A percentile compares a stretch with the other conserved stretches of the same genome.
These are phyloP conservation scores for Danio rerio DNA, from an alignment of 2,113 vertebrate genomes.

Conservation along the genomic window DNA sequence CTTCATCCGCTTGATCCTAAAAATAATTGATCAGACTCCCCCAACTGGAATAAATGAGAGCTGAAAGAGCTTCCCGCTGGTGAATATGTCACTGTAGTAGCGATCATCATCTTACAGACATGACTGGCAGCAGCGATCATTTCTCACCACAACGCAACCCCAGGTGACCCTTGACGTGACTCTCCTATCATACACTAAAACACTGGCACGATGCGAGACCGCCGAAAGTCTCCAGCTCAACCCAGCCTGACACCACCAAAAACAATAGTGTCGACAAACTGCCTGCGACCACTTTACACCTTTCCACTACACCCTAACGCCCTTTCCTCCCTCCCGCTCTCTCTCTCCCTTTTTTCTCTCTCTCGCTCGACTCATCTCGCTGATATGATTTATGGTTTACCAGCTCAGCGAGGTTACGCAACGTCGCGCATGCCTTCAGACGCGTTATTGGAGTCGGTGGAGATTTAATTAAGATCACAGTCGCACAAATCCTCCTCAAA, in stretches of 20 bases:
- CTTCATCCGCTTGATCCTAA: not conserved
- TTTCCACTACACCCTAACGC: conserved; percentile 1
- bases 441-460: conserved; percentile 88
- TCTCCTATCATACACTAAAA: not conserved
- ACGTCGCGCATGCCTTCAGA: conserved; percentile 86
- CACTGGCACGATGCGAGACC: not conserved
- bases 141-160: conserved; percentile 2
- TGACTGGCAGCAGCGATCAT: not conserved
- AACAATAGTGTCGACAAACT: conserved; percentile 14
- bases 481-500: conserved; percentile 92
- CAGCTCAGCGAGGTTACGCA: conserved; percentile 85
- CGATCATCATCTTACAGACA: not conserved
- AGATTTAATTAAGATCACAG: conserved; percentile 99
- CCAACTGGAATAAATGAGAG: not conserved
- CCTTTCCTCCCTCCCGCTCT: not conserved
- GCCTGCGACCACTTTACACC: not conserved
- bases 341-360: not conserved
- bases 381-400: conserved; percentile 83
- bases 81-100: not conserved
- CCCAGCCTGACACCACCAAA: conserved; percentile 18
- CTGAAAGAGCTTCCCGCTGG: not conserved
- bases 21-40: too few species aligned
- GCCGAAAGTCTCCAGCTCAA: not conserved
- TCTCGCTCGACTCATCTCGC: not conserved
- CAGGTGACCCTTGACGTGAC: conserved; percentile 12